phyloP scores from a whole-genome alignment of 2,113 vertebrate species.

The Phaethon lepturus region DNA sequence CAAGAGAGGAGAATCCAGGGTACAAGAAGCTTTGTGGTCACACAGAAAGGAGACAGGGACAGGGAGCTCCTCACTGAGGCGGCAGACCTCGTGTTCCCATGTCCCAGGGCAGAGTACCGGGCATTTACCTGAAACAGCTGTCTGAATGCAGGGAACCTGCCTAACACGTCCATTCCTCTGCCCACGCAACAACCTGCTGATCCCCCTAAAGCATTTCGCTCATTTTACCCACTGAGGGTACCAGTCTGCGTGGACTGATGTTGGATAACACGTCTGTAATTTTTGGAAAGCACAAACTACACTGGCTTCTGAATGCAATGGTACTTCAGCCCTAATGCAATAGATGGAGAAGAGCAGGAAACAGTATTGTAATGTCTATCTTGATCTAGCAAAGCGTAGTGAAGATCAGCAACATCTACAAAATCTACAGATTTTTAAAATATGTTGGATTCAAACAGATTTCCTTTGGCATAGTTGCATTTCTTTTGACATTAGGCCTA shows the following conservation, averaged over 20 bases:
- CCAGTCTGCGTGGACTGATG: not conserved
- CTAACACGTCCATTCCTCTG: not conserved
- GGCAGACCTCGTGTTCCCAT: not conserved
- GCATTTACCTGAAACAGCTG: not conserved
- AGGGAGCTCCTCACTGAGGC: not conserved
- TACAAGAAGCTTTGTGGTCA: not conserved
- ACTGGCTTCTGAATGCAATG: not conserved
- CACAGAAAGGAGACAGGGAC: not conserved
- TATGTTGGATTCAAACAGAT: not conserved
- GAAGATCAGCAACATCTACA: not conserved
- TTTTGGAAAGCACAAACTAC: not conserved
- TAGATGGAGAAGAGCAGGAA: not conserved
- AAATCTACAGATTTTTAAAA: not conserved
- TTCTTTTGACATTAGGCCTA: not conserved
- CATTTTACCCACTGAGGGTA: not conserved
- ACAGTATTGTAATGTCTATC: not conserved
- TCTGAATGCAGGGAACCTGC: not conserved
- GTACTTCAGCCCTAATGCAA: not conserved
- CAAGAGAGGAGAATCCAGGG: not conserved
- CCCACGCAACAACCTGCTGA: not conserved
- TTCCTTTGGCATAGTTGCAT: not conserved
- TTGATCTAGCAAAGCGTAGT: not conserved
- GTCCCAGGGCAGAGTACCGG: not conserved
- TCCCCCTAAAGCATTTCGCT: not conserved
- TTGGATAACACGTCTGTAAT: not conserved